phyloP scores from a whole-genome alignment of 1,140 invertebrate species.

The Drosophila willistoni region DNA sequence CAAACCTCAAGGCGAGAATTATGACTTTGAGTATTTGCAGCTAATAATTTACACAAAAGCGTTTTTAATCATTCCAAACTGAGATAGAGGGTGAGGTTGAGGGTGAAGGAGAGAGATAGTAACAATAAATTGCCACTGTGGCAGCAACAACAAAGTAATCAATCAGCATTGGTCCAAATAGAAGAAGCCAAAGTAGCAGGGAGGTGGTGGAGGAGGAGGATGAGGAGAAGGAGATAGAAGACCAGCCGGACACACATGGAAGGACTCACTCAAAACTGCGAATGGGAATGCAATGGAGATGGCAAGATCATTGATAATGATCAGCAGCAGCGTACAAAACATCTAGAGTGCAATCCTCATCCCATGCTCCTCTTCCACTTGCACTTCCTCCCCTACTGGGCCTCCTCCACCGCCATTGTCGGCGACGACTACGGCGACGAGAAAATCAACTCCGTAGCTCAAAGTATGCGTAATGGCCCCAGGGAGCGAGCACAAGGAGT shows the following conservation, averaged over 20 bases:
- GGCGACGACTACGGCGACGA: slow-evolving; percentile 21
- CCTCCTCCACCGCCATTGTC: neutral
- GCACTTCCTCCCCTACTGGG: neutral
- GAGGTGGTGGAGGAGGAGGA: neutral
- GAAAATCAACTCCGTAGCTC: slow-evolving; percentile 68
- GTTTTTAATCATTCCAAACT: slow-evolving; percentile 73
- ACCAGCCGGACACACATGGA: slow-evolving; percentile 1
- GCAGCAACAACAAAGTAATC: slow-evolving; percentile 67
- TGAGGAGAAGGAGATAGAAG: no score
- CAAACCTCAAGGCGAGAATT: slow-evolving; percentile 78
- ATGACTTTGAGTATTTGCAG: slow-evolving; percentile 79
- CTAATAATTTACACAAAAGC: slow-evolving; percentile 81
- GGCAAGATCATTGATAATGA: slow-evolving; percentile 79
- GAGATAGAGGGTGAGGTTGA: neutral
- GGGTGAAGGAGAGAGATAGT: slow-evolving; percentile 29
- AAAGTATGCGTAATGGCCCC: slow-evolving; percentile 81
- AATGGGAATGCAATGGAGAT: slow-evolving; percentile 61
- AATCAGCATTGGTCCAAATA: slow-evolving; percentile 68
- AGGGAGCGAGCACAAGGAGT: slow-evolving; percentile 56
- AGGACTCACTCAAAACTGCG: slow-evolving; percentile 33
- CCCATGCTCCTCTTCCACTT: slow-evolving; percentile 14
- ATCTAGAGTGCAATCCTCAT: slow-evolving; percentile 54
- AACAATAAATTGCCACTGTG: slow-evolving; percentile 29
- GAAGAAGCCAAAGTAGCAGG: neutral
- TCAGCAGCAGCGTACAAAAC: slow-evolving; percentile 47